phyloP scores from a whole-genome alignment of 2,797 vertebrate species.

The Enteromius fasciolatus region DNA sequence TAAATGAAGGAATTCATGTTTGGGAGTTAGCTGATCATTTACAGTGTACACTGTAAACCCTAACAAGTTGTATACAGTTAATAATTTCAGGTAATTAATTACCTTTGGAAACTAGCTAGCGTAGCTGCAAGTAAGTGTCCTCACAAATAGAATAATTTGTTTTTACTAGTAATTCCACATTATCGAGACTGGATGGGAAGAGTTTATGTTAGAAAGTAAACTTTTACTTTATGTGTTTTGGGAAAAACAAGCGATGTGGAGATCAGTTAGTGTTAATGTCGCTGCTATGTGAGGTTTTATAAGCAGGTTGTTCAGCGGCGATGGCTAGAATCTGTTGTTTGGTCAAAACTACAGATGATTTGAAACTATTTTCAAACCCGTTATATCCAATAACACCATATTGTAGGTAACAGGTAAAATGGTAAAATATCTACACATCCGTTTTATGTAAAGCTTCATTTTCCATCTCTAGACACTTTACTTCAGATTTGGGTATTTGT shows the following conservation, averaged over 20 bases:
- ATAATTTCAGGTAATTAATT: not conserved
- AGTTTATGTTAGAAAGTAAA: conserved; percentile 1
- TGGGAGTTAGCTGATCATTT: conserved; percentile 27
- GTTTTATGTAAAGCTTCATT: not conserved
- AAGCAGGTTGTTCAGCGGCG: not conserved
- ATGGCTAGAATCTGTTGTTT: not conserved
- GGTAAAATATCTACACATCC: not conserved
- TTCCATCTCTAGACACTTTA: not conserved
- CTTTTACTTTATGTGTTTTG: not conserved
- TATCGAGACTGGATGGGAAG: not conserved
- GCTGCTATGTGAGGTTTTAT: not conserved
- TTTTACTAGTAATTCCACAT: not conserved
- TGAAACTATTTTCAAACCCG: not conserved
- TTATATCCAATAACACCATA: not conserved
- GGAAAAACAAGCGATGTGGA: not conserved
- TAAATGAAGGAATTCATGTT: conserved; percentile 59
- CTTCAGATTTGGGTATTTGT: not conserved
- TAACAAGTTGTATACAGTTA: not conserved
- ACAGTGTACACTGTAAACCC: not conserved
- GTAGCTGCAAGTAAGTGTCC: not conserved
- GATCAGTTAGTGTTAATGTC: not conserved
- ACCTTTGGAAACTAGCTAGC: not conserved
- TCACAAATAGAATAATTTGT: not conserved
- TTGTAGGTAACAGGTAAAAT: not conserved
- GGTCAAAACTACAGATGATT: not conserved